Evolutionary conservation across 2,888 invertebrate genomes (phyloP).

Genomic region (Sphinx pinastri): DNA sequence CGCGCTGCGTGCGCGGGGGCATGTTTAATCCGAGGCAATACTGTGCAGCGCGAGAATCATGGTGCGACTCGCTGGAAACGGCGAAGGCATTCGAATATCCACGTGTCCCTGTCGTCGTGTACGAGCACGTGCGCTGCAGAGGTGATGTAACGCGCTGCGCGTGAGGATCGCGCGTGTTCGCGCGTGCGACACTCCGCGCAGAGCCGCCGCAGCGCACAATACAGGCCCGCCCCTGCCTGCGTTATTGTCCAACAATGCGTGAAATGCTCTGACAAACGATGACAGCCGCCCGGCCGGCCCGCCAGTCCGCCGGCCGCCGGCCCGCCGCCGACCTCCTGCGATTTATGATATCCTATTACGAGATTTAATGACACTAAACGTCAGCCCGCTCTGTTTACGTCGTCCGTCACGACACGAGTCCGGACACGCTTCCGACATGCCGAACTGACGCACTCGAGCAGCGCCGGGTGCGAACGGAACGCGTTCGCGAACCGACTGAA

Average conservation of each 20-base stretch:
- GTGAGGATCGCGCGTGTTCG: conserved; percentile 48
- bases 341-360: conserved; percentile 84
- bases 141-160: conserved; percentile 27
- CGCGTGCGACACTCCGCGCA: conserved; percentile 48
- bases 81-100: background rate
- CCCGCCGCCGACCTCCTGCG: conserved; percentile 76
- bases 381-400: conserved; percentile 67
- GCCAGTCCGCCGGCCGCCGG: conserved; percentile 66
- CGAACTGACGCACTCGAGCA: conserved; percentile 35
- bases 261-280: conserved; percentile 85
- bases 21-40: conserved; percentile 45
- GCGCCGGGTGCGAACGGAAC: conserved; percentile 53
- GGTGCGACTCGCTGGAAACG: conserved; percentile 28
- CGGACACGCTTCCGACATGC: conserved; percentile 56
- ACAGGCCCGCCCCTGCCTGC: conserved; percentile 66
- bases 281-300: conserved; percentile 77
- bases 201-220: conserved; percentile 54
- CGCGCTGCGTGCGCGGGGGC: conserved; percentile 55
- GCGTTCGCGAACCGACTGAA: conserved; percentile 64
- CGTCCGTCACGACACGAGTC: conserved; percentile 58
- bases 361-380: conserved; percentile 82
- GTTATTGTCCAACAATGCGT: conserved; percentile 84
- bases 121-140: conserved; percentile 33
- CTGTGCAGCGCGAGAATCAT: conserved; percentile 20
- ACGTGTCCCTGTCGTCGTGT: background rate